Evolutionary conservation across 2,888 invertebrate genomes (phyloP), one percentile per base, ranked within the genome.

Genomic region (Drosophila leonis): DNA sequence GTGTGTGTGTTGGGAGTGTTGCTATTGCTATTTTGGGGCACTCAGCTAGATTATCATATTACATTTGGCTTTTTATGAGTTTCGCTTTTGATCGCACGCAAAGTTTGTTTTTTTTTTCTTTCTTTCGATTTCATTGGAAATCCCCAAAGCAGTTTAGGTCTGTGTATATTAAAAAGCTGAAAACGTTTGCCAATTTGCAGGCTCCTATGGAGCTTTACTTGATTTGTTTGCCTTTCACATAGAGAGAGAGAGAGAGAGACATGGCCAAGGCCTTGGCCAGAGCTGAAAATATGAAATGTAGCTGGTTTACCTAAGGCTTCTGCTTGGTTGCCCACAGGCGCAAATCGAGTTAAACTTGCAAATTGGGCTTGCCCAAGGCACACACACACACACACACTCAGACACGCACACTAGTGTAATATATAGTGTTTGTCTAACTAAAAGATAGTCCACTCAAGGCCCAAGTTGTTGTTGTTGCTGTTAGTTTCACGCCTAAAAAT

Each of bases 1-100:
- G 49, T 39, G 37, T 37, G 64, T 46, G 46, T 62, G 60, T 42
- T 61, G 35, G 31, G 49, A 46, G 60, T 54, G 42, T 59, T 61
- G 41, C 12, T 20, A 31, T 33, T 62, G 41, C 67, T 62, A 57
- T 67, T 63, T 57, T 63, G 13, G 49, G 85, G 68, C 83, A 84
- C 88, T 88, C 80, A 74, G 64, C 71, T 80, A 80, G 83, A 84
- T 84, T 84, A 84, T 88, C 88, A 80, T 88, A 82, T 88, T 83
- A 80, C 88, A 66, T 74, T 85, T 65, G 62, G 69, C 55, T 78
- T 69, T 75, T 82, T 82, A 74, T 71, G 65, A 67, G 63, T 42
- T 59, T 65, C 51, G 20, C 56, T 44, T 62, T 62, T 65, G 61
- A 52, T 68, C 54, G 44, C 48, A 57, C 27, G 31, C 18, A 54